Base-by-base conservation (phyloP, 2,888 invertebrate genomes). In the Drosophila suboccidentalis region DNA sequence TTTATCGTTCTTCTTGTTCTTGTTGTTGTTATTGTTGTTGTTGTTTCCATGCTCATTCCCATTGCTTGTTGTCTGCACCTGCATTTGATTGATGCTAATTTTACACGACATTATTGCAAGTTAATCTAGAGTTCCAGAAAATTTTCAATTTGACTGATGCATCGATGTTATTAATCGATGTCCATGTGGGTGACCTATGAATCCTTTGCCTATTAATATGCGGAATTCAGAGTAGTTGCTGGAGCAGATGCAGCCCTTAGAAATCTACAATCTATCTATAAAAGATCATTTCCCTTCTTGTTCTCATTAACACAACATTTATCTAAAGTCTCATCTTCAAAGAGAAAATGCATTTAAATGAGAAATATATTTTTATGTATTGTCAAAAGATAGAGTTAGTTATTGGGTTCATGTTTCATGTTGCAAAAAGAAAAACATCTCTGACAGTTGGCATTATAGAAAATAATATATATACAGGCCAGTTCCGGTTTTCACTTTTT, bases 31-130 rank as follows among this genome's bases (percentile, higher is more conserved):
- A 17, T 55, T 19, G 8, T 22, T 5, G 43, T 6, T 58, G 11
- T 15, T 41, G 32, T 41, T 57, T 13, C 15, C 22, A n/a, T 54
- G n/a, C 26, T 17, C 10, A 32, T 50, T 67, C 39, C 44, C 58
- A 38, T 44, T 54, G 32, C 36, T 39, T 15, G 53, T 49, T 55
- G 66, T 70, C 81, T 80, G 89, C 86, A 89, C 88, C 89, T 86
- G 88, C 88, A 71, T 67, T 75, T 88, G 89, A 82, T 86, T 87
- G 84, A 86, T 88, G 88, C 89, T 87, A 88, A 87, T 87, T 87
- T 88, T 61, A 72, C 67, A 67, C 78, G 86, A 87, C 84, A 67
- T 80, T 84, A 87, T 86, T 88, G 82, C 89, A 80, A 86, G 70
- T 78, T 71, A 47, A 75, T 74, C 75, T 57, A 54, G 53, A 73